Evolutionary conservation across 2,888 invertebrate genomes (phyloP), one percentile per base, ranked within the genome.

Genomic region (Epinotia brunnichana): DNA sequence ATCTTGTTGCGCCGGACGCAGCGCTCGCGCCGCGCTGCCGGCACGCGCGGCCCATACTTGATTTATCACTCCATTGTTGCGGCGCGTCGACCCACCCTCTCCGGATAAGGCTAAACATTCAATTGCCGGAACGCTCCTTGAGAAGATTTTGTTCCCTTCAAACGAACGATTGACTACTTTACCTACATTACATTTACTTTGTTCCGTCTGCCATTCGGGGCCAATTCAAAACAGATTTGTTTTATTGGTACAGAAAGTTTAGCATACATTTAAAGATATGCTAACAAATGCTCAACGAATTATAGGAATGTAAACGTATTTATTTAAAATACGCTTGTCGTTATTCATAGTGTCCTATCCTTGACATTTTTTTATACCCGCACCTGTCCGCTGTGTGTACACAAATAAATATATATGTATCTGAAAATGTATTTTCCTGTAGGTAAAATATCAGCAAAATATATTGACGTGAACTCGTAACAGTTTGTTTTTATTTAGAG

Each of bases 31-130:
- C 75, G 77, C 78, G 76, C 78, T 80, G 80, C 76, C 81, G 87
- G 91, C 90, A 91, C 91, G 90, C 91, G 92, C 89, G 86, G 81
- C 87, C 88, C 92, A 91, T 91, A 90, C 92, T 88, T 92, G 92
- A 92, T 92, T 92, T 92, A 92, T 92, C 89, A 89, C 89, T 91
- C 90, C 89, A 92, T 92, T 92, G 92, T 92, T 89, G 85, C 85
- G 85, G 85, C 87, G 86, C 87, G 87, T 83, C 88, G 87, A 88
- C 87, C 89, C 88, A 87, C 90, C 89, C 90, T 85, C 84, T 82
- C 87, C 90, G 91, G 91, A 91, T 91, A 90, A 90, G 85, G 87
- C 89, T 90, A 91, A 92, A 92, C 89, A 91, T 91, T 91, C 90
- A 90, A 92, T 91, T 89, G 89, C 88, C 89, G 89, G 90, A 87